These are phyloP conservation scores for Siderastrea radians DNA, from an alignment of 92 coral and sea anemone genomes.

Conservation along the genomic window DNA sequence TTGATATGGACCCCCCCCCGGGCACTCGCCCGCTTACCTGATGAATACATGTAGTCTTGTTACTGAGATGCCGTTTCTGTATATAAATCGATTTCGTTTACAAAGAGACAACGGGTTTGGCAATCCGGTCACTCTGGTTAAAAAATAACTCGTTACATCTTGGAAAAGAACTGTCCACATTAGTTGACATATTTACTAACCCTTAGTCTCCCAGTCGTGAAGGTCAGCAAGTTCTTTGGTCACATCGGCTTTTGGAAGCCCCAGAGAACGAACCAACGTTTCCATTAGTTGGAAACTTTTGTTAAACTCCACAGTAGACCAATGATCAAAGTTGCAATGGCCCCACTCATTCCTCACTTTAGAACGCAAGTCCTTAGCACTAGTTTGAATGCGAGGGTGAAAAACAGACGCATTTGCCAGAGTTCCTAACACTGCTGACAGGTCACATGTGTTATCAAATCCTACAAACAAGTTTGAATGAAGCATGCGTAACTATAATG, in stretches of 20 bases:
- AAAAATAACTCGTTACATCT: no score
- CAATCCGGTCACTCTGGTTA: no score
- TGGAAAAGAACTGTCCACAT: no score
- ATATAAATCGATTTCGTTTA: no score
- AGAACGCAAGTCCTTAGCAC: slow-evolving; percentile 76
- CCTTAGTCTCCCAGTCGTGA: slow-evolving; percentile 82
- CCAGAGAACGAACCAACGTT: slow-evolving; percentile 60
- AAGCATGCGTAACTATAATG: not conserved
- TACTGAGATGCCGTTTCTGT: no score
- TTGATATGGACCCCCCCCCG: no score
- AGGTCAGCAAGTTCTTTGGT: slow-evolving; percentile 55
- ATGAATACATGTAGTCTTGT: no score
- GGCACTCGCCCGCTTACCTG: no score
- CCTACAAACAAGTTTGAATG: slow-evolving; percentile 33
- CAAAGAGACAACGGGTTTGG: no score
- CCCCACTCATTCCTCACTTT: slow-evolving; percentile 89
- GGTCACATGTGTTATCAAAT: slow-evolving; percentile 85
- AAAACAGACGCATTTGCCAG: slow-evolving; percentile 71
- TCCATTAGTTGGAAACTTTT: slow-evolving; percentile 83
- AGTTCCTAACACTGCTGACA: slow-evolving; percentile 83
- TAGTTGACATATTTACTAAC: slow-evolving; percentile 62
- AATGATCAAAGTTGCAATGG: slow-evolving; percentile 85
- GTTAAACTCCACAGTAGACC: slow-evolving; percentile 62
- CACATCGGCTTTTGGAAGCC: slow-evolving; percentile 63
- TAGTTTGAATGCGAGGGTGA: slow-evolving; percentile 43